A percentile compares a stretch with the other conserved stretches of the same genome.
Evolutionary conservation across 2,113 vertebrate species (phyloP).

Genomic region (Serilophus lunatus): DNA sequence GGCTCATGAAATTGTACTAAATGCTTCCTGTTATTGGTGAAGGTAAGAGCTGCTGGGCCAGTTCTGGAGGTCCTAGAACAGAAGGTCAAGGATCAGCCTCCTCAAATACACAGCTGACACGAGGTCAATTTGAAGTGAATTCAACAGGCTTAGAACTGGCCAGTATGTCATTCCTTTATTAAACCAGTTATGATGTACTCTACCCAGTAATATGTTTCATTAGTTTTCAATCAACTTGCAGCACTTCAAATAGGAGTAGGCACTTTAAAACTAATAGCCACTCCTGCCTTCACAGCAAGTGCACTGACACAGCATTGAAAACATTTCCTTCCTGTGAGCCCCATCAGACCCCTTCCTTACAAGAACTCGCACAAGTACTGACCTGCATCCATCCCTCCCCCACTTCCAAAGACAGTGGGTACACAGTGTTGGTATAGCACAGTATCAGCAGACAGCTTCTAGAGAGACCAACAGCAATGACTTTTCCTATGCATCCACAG

Average conservation of each 20-base stretch:
- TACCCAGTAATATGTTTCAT: slow-evolving; percentile 16
- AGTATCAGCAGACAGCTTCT: background rate
- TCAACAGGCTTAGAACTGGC: background rate
- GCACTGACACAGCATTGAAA: background rate
- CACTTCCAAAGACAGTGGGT: background rate
- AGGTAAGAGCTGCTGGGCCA: background rate
- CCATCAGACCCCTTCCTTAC: background rate
- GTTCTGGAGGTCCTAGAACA: background rate
- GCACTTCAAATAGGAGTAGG: background rate
- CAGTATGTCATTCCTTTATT: background rate
- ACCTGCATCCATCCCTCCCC: background rate
- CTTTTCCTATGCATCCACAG: background rate
- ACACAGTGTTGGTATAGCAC: background rate
- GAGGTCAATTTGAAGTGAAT: background rate
- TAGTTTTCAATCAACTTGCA: background rate
- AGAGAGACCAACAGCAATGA: background rate
- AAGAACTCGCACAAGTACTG: background rate
- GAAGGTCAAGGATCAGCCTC: background rate
- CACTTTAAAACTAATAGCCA: slow-evolving; percentile 8
- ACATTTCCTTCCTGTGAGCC: background rate
- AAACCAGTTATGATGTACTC: background rate
- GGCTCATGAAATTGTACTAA: background rate
- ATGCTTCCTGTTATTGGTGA: background rate
- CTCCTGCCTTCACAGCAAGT: background rate
- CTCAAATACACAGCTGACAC: background rate